Conservation (phyloP, 2,888 invertebrate species). For the Chrysomela aeneicollis region DNA sequence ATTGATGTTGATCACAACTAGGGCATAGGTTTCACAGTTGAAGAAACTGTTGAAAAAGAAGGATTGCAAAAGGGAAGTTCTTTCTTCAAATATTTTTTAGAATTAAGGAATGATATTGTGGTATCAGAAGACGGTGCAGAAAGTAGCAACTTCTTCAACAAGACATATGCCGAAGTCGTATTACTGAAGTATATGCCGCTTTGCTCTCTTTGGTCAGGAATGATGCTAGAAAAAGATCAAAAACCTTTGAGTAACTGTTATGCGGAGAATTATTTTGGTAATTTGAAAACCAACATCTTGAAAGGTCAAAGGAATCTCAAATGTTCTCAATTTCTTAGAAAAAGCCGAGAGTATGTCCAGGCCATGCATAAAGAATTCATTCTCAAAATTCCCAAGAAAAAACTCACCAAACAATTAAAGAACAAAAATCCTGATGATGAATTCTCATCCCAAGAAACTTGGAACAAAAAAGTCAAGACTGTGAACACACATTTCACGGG, state of each 20-base stretch:
- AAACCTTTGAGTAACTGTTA: neutral
- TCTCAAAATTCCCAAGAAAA: neutral
- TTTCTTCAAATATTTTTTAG: too few species aligned
- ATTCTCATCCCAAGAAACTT: neutral
- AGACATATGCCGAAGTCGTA: too few species aligned
- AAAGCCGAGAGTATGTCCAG: neutral
- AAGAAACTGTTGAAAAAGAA: too few species aligned
- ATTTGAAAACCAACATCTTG: neutral
- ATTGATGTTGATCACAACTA: too few species aligned
- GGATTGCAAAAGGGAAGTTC: too few species aligned
- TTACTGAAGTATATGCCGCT: too few species aligned
- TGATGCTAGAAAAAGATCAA: neutral
- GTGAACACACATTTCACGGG: neutral
- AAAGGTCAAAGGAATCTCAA: neutral
- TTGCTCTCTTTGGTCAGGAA: neutral
- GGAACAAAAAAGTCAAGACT: neutral
- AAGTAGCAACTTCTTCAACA: too few species aligned
- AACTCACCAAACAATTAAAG: too few species aligned
- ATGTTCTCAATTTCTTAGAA: neutral
- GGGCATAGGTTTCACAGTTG: too few species aligned
- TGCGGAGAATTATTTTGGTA: neutral
- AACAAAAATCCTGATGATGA: neutral
- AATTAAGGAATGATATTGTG: too few species aligned
- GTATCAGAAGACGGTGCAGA: too few species aligned
- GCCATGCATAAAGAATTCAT: neutral